phyloP scores from a whole-genome alignment of 2,888 invertebrate genomes.

The Philonicus albiceps region DNA sequence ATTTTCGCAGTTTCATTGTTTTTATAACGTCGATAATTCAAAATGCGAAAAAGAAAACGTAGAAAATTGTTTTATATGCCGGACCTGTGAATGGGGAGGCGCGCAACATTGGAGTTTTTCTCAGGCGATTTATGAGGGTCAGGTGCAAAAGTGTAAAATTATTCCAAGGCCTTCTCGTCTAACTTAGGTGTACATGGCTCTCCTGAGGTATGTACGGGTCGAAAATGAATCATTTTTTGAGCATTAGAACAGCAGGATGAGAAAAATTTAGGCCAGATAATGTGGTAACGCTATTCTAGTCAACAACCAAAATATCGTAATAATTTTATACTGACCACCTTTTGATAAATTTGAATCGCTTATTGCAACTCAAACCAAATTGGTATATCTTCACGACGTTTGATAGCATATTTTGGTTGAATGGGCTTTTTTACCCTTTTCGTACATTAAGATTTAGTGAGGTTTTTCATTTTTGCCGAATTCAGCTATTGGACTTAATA shows the following conservation, averaged over 20 bases:
- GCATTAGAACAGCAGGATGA: background rate
- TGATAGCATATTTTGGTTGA: background rate
- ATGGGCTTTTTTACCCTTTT: background rate
- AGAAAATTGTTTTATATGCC: background rate
- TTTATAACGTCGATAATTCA: slow-evolving; percentile 46
- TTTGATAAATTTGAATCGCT: background rate
- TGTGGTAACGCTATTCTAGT: background rate
- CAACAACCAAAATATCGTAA: background rate
- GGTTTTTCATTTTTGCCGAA: no score
- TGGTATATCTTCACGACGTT: background rate
- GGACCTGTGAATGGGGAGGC: background rate
- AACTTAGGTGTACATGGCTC: background rate
- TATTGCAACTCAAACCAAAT: background rate
- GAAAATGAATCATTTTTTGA: background rate
- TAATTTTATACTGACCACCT: background rate
- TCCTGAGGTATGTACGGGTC: background rate
- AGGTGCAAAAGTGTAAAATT: slow-evolving; percentile 19
- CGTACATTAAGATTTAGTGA: background rate
- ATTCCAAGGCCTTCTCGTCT: background rate
- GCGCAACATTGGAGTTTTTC: background rate
- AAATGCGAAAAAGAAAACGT: slow-evolving; percentile 33
- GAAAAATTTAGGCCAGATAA: background rate
- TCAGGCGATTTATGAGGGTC: slow-evolving; percentile 27
- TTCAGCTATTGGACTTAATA: no score
- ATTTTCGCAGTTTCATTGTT: slow-evolving; percentile 42